phyloP scores from a whole-genome alignment of 2,797 vertebrate genomes.

The Anguilla marmorata region DNA sequence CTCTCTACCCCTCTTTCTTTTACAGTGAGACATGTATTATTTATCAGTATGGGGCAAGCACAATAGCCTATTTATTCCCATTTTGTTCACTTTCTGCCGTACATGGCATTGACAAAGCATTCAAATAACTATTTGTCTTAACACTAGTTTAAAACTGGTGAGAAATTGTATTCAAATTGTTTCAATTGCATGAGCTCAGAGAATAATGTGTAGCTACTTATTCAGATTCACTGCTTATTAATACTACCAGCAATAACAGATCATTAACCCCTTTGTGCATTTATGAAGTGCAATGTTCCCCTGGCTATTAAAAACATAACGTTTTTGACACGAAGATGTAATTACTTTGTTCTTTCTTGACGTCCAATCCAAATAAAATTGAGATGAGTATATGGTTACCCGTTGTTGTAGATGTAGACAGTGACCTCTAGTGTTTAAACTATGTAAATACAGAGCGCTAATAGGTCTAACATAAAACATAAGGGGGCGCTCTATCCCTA shows the following conservation, averaged over 20 bases:
- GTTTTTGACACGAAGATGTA: background rate
- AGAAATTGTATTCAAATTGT: background rate
- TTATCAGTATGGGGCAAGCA: background rate
- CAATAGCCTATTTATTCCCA: background rate
- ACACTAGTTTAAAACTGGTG: background rate
- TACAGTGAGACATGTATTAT: background rate
- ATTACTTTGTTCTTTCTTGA: background rate
- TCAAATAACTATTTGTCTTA: background rate
- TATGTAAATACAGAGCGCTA: background rate
- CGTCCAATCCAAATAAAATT: background rate
- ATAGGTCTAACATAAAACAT: background rate
- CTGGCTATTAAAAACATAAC: too few species aligned
- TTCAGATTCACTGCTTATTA: too few species aligned
- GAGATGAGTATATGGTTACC: background rate
- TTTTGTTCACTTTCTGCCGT: background rate
- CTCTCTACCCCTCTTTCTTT: background rate
- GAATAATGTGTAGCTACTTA: background rate
- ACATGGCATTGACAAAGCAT: background rate
- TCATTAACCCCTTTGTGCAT: too few species aligned
- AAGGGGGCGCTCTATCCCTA: background rate
- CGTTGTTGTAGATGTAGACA: background rate
- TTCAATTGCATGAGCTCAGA: background rate
- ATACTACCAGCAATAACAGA: too few species aligned
- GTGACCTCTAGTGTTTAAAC: background rate
- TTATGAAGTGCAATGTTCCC: too few species aligned